Conservation (phyloP, 2,797 vertebrate species). For the Otolemur crassicaudatus region DNA sequence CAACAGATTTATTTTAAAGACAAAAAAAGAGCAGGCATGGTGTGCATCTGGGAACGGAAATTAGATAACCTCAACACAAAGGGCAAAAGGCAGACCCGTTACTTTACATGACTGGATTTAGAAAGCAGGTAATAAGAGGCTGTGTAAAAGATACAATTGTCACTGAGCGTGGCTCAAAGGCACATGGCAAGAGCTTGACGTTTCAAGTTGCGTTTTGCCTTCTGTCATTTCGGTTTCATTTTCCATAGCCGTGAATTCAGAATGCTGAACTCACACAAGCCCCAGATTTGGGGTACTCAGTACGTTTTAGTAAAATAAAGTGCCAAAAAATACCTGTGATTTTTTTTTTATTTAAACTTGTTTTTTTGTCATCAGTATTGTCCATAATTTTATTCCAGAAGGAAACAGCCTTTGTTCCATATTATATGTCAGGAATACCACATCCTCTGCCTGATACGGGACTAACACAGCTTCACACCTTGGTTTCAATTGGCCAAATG, state of each 20-base stretch:
- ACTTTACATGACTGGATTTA: conserved; percentile 14
- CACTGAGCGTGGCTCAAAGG: neutral
- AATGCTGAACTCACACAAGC: neutral
- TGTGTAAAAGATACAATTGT: conserved; percentile 41
- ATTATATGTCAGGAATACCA: fast-evolving
- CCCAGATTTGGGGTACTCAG: neutral
- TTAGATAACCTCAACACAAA: conserved; percentile 66
- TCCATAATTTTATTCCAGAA: neutral
- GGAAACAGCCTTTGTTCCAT: neutral
- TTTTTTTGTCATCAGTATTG: neutral
- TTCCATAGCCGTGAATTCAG: conserved; percentile 39
- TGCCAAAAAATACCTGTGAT: neutral
- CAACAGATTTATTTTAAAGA: conserved; percentile 80
- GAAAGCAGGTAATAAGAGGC: neutral
- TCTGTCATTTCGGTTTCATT: conserved; percentile 42
- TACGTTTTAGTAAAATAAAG: conserved; percentile 24
- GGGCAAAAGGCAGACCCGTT: conserved; percentile 37
- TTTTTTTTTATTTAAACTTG: neutral
- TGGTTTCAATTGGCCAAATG: neutral
- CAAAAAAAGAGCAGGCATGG: conserved; percentile 50
- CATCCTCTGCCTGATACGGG: neutral
- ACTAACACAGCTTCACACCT: neutral
- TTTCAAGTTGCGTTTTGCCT: conserved; percentile 39
- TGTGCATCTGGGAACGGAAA: conserved; percentile 38
- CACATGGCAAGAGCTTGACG: conserved; percentile 19